Conservation (phyloP, 2,888 invertebrate genomes). For the Cerastis leucographa region DNA sequence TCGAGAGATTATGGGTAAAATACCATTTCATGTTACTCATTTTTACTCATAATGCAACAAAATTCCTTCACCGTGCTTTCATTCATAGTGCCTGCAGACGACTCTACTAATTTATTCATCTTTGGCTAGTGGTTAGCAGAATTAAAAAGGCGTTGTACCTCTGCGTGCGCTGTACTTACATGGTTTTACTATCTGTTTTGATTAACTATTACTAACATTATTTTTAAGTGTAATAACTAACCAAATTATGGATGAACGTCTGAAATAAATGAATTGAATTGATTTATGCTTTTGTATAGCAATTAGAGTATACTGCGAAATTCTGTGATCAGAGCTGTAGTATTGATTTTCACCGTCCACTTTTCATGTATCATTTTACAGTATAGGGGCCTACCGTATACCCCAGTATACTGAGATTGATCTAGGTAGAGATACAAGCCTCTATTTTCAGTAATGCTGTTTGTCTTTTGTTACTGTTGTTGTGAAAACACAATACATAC, state of each 20-base stretch:
- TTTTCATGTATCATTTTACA: neutral
- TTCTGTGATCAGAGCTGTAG: neutral
- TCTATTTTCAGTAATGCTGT: neutral
- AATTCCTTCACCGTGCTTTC: neutral
- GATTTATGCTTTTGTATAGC: neutral
- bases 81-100: conserved; percentile 11
- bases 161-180: conserved; percentile 13
- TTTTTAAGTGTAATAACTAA: too few species aligned
- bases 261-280: too few species aligned
- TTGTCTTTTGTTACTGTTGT: too few species aligned
- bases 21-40: neutral
- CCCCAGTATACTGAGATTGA: neutral
- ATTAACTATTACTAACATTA: too few species aligned
- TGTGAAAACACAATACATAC: too few species aligned
- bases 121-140: conserved; percentile 22
- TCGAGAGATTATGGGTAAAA: neutral
- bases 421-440: neutral
- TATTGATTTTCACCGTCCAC: neutral
- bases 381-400: too few species aligned
- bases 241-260: too few species aligned
- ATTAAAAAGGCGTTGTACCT: conserved; percentile 18
- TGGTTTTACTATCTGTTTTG: too few species aligned
- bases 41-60: conserved; percentile 33
- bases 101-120: conserved; percentile 21
- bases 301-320: neutral